Evolutionary conservation across 2,113 vertebrate genomes (phyloP), one percentile per base, ranked within the genome.

Genomic region (Oceanites oceanicus): DNA sequence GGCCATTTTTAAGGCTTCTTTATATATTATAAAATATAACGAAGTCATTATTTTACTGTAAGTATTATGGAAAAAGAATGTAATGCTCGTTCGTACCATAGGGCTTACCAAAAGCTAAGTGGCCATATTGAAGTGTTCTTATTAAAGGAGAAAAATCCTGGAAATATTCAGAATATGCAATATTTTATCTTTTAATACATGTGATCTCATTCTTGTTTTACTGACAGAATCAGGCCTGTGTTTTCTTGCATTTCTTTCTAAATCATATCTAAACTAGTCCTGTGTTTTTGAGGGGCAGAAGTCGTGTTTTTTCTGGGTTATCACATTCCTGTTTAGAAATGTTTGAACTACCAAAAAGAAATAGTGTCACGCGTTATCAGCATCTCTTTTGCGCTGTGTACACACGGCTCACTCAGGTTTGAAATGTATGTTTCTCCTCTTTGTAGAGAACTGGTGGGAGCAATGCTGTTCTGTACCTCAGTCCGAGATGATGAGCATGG

Each of bases 21-120:
- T 75, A 47, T 93, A 9, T 82, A 52, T 95, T 94, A 47, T 96
- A 81, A 93, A 94, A 95, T 87, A 91, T n/a, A 95, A 90, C 78
- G 38, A 93, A 90, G 56, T 85, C 22, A 61, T 94, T 79, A 83
- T 82, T 90, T 92, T 79, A 38, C 78, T 86, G 85, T 77, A 90
- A 79, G 59, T 87, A 56, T 29, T 88, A 65, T 9, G 78, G 66
- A 72, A 82, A 68, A 95, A 90, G 29, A 82, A 65, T 72, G 62
- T 88, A 79, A 72, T 96, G n/a, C 12, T 88, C 34, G 21, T 78
- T 92, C 42, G 63, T 90, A 40, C 45, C 34, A 11, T 52, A 63
- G 36, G 44, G 21, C 34, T 92, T 90, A 79, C n/a, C 36, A 40
- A 10, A 67, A 87, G 25, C 80, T 86, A 82, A 91, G 53, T 85